Conservation (phyloP, 2,113 vertebrate genomes). For the Gavia stellata region DNA sequence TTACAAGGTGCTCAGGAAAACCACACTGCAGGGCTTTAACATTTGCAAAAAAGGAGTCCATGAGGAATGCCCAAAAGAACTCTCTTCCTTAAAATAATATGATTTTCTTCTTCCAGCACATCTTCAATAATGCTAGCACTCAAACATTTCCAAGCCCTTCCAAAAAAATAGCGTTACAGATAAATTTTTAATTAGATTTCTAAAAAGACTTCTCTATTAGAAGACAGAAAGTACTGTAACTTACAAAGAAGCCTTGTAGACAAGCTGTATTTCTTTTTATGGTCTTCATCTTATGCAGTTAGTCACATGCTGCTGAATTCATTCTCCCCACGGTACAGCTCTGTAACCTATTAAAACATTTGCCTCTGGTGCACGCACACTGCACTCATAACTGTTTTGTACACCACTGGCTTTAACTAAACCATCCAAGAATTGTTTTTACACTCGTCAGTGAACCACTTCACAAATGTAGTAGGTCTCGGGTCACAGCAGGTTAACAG, state of each 20-base stretch:
- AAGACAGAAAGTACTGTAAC: not conserved
- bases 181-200: slow-evolving; percentile 2
- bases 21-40: not conserved
- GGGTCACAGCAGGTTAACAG: not conserved
- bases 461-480: not conserved
- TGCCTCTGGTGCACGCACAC: not conserved
- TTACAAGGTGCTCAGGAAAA: not conserved
- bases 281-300: not conserved
- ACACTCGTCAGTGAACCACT: not conserved
- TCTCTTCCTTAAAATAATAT: not conserved
- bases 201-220: not conserved
- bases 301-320: not conserved
- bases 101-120: not conserved
- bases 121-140: not conserved
- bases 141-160: not conserved
- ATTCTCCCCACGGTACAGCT: not conserved
- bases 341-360: not conserved
- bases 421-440: not conserved
- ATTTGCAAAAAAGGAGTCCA: not conserved
- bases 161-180: not conserved
- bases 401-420: not conserved
- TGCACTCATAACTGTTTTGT: not conserved
- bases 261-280: not conserved
- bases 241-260: not conserved
- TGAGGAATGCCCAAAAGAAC: not conserved